Evolutionary conservation across 2,113 vertebrate species (phyloP).

Genomic region (Cnemophilus loriae): DNA sequence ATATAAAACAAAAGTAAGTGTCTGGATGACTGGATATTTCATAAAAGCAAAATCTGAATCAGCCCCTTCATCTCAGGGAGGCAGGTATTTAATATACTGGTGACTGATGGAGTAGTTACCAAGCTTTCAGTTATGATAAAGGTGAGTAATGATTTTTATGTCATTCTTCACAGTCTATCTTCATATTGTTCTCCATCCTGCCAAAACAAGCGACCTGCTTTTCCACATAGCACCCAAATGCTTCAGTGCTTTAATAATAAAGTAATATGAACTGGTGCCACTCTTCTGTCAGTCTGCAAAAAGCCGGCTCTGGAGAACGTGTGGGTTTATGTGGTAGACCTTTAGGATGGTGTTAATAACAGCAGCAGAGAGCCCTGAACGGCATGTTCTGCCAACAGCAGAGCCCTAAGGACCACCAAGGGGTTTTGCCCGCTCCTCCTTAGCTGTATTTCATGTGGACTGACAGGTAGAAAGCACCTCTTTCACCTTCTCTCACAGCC

Average conservation of each 20-base stretch:
- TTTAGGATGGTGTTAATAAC: background rate
- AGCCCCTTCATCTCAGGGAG: background rate
- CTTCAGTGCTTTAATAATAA: background rate
- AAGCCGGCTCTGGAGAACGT: background rate
- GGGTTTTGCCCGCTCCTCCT: background rate
- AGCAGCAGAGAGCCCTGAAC: background rate
- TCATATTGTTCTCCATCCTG: background rate
- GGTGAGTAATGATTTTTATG: conserved; percentile 18
- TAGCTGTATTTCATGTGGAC: background rate
- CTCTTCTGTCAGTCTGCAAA: background rate
- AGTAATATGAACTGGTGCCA: background rate
- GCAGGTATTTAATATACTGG: background rate
- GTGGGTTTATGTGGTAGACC: background rate
- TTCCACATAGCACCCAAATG: background rate
- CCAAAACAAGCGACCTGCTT: background rate
- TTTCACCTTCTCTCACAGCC: background rate
- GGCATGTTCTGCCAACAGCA: background rate
- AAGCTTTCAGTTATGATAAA: background rate
- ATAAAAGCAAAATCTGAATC: background rate
- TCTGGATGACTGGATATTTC: background rate
- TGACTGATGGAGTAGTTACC: background rate
- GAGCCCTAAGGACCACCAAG: background rate
- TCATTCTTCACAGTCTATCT: background rate
- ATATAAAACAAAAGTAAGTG: background rate
- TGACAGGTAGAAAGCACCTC: background rate